These are phyloP conservation scores for Scelioninae gen. 2 DNA, from an alignment of 2,888 invertebrate species.

Conservation along the genomic window DNA sequence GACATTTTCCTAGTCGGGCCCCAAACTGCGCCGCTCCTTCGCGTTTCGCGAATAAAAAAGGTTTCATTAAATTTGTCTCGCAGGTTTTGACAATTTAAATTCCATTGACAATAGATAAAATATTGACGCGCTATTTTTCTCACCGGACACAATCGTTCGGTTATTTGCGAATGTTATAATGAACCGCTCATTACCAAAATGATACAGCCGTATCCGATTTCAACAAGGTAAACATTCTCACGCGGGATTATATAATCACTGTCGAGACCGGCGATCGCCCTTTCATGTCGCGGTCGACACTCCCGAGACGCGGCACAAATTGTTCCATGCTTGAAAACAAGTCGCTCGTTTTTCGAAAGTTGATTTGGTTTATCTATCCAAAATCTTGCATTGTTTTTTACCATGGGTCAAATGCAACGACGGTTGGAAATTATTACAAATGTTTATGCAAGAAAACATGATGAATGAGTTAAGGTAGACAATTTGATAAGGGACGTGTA, in stretches of 20 bases:
- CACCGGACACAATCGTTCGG: slow-evolving; percentile 15
- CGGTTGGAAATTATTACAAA: too few species aligned
- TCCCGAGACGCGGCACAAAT: slow-evolving; percentile 20
- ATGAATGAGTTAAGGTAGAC: too few species aligned
- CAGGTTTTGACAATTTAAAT: slow-evolving; percentile 11
- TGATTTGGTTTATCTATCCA: slow-evolving; percentile 1
- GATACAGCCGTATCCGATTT: slow-evolving; percentile 50
- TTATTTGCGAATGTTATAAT: slow-evolving; percentile 41
- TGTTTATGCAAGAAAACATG: too few species aligned
- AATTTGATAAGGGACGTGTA: too few species aligned
- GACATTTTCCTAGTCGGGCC: slow-evolving; percentile 2
- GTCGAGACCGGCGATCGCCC: slow-evolving; percentile 19
- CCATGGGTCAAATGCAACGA: not conserved
- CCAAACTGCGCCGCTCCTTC: not conserved
- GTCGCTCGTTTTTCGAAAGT: slow-evolving; percentile 29
- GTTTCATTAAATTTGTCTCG: not conserved
- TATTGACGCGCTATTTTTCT: slow-evolving; percentile 12
- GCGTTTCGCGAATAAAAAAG: slow-evolving; percentile 2
- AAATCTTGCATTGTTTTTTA: not conserved
- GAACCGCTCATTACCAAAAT: slow-evolving; percentile 52
- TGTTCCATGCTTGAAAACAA: slow-evolving; percentile 7
- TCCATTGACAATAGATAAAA: slow-evolving; percentile 2
- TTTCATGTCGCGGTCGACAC: slow-evolving; percentile 41
- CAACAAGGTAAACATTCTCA: slow-evolving; percentile 54
- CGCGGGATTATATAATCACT: slow-evolving; percentile 45